Evolutionary conservation across 2,888 invertebrate species (phyloP).

Genomic region (Ectemnius continuus): DNA sequence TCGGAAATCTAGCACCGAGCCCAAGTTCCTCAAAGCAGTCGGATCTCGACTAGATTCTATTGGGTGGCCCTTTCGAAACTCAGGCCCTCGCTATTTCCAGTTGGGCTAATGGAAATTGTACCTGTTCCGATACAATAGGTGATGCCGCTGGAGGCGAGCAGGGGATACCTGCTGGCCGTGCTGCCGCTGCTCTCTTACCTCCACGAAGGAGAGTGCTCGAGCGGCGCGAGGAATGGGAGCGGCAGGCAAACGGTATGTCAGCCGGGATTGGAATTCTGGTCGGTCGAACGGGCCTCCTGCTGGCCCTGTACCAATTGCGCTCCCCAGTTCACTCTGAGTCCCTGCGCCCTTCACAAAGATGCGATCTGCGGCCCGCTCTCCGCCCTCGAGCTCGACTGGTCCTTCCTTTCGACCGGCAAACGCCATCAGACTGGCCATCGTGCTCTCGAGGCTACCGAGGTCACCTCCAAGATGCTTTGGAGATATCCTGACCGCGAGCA

Average conservation of each 20-base stretch:
- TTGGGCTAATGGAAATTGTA: not conserved
- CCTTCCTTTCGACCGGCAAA: constrained; percentile 79
- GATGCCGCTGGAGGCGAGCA: constrained; percentile 67
- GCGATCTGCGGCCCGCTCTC: constrained; percentile 86
- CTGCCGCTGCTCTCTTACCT: constrained; percentile 61
- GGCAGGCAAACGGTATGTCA: constrained; percentile 68
- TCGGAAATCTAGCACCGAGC: too few species aligned
- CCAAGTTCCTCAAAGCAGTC: too few species aligned
- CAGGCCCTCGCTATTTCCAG: too few species aligned
- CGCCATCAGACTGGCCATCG: constrained; percentile 72
- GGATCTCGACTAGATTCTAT: too few species aligned
- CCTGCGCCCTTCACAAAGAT: constrained; percentile 87
- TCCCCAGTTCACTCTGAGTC: constrained; percentile 82
- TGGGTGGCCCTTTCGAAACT: too few species aligned
- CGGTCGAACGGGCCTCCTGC: constrained; percentile 83
- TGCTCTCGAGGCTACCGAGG: constrained; percentile 3
- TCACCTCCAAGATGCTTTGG: constrained; percentile 61
- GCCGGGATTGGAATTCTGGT: constrained; percentile 85
- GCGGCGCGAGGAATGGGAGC: constrained; percentile 7
- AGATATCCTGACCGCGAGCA: constrained; percentile 54
- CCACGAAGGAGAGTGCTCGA: constrained; percentile 43
- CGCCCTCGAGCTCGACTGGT: constrained; percentile 83
- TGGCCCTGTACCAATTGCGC: constrained; percentile 86
- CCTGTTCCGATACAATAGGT: constrained; percentile 54
- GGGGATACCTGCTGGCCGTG: constrained; percentile 67